These are phyloP conservation scores for Gadus macrocephalus DNA, from an alignment of 2,113 vertebrate species.

Conservation along the genomic window DNA sequence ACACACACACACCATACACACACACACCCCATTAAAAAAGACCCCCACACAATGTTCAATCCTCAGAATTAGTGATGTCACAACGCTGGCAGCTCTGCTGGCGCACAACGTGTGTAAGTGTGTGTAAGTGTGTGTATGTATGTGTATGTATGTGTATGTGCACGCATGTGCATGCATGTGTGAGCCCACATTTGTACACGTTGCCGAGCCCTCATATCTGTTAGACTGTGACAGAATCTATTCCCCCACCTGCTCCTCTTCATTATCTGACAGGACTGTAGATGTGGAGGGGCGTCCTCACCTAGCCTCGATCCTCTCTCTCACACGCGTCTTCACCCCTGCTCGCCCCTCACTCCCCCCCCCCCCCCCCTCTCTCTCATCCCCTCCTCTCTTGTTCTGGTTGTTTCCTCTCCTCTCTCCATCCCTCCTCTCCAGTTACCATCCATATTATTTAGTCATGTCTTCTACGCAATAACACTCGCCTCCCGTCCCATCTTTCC, in stretches of 20 bases:
- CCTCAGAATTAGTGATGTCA: constrained; percentile 17
- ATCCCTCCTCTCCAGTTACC: background rate
- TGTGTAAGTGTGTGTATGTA: background rate
- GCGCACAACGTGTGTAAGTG: background rate
- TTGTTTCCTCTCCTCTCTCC: background rate
- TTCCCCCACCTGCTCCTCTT: constrained; percentile 50
- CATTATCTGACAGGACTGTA: constrained; percentile 41
- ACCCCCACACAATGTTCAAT: constrained; percentile 11
- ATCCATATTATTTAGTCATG: background rate
- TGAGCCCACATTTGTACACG: constrained; percentile 8
- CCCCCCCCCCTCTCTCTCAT: constrained; percentile 27
- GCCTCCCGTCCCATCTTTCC: background rate
- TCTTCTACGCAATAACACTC: background rate
- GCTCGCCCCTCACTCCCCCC: constrained; percentile 14
- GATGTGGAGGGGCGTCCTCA: constrained; percentile 34
- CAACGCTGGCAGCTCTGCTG: constrained; percentile 31
- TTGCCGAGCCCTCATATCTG: constrained; percentile 23
- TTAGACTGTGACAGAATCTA: constrained; percentile 51
- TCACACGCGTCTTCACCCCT: constrained; percentile 16
- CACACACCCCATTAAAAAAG: constrained; percentile 9
- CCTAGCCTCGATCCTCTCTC: background rate
- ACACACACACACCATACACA: constrained; percentile 1
- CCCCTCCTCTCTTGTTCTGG: constrained; percentile 22
- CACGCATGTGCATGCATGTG: constrained; percentile 1
- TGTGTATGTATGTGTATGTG: background rate